These are phyloP conservation scores for Apodemia hepburni DNA, from an alignment of 2,888 invertebrate species.

Conservation along the genomic window DNA sequence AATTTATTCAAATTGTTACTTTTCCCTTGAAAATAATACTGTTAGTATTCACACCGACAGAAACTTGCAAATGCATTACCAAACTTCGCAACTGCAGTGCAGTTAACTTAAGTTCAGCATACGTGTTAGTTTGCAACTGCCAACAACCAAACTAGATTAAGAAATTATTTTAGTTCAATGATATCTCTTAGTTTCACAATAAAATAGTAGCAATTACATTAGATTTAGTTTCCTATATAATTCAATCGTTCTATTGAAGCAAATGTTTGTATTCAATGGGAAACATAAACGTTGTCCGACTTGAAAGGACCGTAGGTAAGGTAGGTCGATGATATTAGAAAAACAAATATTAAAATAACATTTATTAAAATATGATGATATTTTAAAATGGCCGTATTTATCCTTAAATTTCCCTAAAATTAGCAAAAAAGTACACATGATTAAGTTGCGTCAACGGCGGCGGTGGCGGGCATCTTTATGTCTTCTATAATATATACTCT, in stretches of 20 bases:
- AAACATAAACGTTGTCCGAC: too few species aligned
- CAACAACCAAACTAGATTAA: constrained; percentile 1
- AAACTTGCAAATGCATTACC: constrained; percentile 7
- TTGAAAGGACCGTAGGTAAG: background rate
- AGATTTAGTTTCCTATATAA: background rate
- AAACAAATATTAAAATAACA: background rate
- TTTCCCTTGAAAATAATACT: background rate
- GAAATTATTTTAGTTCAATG: constrained; percentile 4
- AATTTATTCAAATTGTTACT: constrained; percentile 8
- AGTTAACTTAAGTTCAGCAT: background rate
- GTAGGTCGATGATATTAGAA: background rate
- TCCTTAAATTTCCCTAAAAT: too few species aligned
- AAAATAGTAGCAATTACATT: background rate
- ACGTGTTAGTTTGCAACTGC: constrained; percentile 5
- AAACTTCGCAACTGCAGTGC: constrained; percentile 4
- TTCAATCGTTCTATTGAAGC: background rate
- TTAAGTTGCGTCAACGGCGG: too few species aligned
- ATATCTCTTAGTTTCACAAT: background rate
- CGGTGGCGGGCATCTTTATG: too few species aligned
- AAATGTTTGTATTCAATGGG: background rate
- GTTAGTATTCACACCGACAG: background rate
- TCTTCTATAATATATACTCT: too few species aligned
- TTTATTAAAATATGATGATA: background rate
- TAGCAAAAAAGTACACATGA: too few species aligned
- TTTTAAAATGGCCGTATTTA: too few species aligned